These are phyloP conservation scores for Lepeophtheirus nordmannii DNA, from an alignment of 2,888 invertebrate genomes.

Conservation along the genomic window DNA sequence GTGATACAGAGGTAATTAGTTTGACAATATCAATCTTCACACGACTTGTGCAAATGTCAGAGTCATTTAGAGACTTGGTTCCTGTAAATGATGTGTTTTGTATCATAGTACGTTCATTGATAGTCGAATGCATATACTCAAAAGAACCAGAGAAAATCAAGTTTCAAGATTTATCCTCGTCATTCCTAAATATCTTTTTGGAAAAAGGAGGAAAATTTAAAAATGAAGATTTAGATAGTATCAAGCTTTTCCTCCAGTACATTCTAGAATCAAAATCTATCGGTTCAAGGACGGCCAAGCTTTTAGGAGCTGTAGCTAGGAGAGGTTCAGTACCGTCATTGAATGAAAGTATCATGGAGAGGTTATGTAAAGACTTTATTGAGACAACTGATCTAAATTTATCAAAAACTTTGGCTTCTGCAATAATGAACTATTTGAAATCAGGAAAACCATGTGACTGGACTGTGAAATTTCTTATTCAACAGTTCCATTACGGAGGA, in stretches of 20 bases:
- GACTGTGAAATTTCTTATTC: neutral
- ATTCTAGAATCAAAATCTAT: neutral
- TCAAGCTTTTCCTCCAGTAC: neutral
- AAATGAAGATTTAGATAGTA: neutral
- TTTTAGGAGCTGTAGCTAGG: neutral
- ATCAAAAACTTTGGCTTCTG: neutral
- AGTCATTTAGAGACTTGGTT: neutral
- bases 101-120: neutral
- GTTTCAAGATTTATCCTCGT: slow-evolving; percentile 1
- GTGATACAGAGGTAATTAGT: neutral
- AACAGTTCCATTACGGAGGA: slow-evolving; percentile 1
- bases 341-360: neutral
- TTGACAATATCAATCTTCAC: neutral
- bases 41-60: neutral
- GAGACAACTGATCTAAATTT: neutral
- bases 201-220: neutral
- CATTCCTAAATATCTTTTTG: neutral
- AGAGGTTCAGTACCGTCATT: neutral
- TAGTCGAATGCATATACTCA: neutral
- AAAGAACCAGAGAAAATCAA: neutral
- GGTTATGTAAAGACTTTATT: neutral
- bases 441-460: neutral
- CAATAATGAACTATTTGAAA: neutral
- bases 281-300: neutral
- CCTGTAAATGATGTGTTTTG: neutral